Evolutionary conservation across 2,888 invertebrate species (phyloP).

Genomic region (Unio delphinus): DNA sequence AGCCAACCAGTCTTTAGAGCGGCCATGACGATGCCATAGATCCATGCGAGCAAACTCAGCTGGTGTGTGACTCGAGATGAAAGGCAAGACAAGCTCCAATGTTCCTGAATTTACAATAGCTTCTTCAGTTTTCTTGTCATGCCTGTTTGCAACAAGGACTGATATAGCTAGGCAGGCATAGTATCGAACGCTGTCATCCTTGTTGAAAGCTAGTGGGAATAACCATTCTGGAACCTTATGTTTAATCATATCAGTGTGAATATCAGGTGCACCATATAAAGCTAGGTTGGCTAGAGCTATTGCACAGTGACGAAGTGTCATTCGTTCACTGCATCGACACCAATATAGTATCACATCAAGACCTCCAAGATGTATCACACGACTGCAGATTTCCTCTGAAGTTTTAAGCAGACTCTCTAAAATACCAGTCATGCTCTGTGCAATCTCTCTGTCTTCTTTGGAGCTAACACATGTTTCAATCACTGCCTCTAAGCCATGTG

Average conservation of each 20-base stretch:
- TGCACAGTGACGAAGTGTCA: constrained; percentile 93
- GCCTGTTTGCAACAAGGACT: constrained; percentile 95
- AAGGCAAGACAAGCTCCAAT: constrained; percentile 95
- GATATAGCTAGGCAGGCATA: constrained; percentile 99
- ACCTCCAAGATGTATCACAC: constrained; percentile 92
- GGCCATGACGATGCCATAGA: constrained; percentile 92
- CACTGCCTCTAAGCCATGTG: constrained; percentile 90
- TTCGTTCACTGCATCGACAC: constrained; percentile 88
- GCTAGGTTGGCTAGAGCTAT: constrained; percentile 96
- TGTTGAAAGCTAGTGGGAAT: constrained; percentile 96
- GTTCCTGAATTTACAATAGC: constrained; percentile 97
- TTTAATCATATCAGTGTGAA: constrained; percentile 97
- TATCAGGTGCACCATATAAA: constrained; percentile 95
- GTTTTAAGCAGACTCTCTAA: constrained; percentile 86
- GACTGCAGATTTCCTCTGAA: constrained; percentile 94
- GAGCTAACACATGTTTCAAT: constrained; percentile 90
- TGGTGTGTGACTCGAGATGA: constrained; percentile 94
- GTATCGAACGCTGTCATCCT: constrained; percentile 87
- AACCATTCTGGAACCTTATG: constrained; percentile 85
- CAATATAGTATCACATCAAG: constrained; percentile 95
- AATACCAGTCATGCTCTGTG: constrained; percentile 66
- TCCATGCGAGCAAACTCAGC: constrained; percentile 87
- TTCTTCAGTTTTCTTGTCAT: constrained; percentile 98
- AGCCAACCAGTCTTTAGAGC: constrained; percentile 95
- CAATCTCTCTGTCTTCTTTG: constrained; percentile 82